phyloP scores from a whole-genome alignment of 2,888 invertebrate genomes.

The Mechanitis mazaeus region DNA sequence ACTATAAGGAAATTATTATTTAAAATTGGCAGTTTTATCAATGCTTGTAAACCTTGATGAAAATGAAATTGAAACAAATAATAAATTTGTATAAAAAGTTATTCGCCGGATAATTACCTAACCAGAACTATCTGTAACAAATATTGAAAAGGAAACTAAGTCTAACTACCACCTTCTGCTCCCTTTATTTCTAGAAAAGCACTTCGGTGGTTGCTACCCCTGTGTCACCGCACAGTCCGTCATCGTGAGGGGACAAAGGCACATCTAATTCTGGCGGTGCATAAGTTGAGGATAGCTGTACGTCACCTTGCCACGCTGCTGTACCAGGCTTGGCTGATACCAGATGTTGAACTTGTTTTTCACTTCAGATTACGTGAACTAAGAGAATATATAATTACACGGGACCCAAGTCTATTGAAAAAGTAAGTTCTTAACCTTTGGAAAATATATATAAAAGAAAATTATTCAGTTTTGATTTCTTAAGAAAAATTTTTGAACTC shows the following conservation, averaged over 20 bases:
- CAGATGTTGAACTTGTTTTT: slow-evolving; percentile 79
- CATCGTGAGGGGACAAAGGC: slow-evolving; percentile 83
- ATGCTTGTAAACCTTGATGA: too few relatives aligned
- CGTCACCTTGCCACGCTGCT: slow-evolving; percentile 75
- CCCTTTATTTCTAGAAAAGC: slow-evolving; percentile 58
- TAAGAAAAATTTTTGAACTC: too few relatives aligned
- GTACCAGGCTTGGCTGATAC: slow-evolving; percentile 79
- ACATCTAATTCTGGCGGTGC: slow-evolving; percentile 66
- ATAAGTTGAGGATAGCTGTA: slow-evolving; percentile 78
- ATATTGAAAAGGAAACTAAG: too few relatives aligned
- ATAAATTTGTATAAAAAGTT: too few relatives aligned
- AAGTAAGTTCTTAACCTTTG: slow-evolving; percentile 67
- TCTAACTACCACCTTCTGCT: too few relatives aligned
- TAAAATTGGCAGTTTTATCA: too few relatives aligned
- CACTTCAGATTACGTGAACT: slow-evolving; percentile 83
- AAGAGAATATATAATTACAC: slow-evolving; percentile 65
- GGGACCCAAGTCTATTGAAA: slow-evolving; percentile 75
- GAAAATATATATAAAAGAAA: too few relatives aligned
- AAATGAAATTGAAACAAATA: too few relatives aligned
- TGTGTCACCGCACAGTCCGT: slow-evolving; percentile 78
- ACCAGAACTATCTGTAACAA: too few relatives aligned
- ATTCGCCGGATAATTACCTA: too few relatives aligned
- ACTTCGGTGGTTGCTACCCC: slow-evolving; percentile 78
- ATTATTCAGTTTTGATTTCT: too few relatives aligned
- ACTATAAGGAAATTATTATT: too few relatives aligned